Evolutionary conservation across 2,113 vertebrate species (phyloP).

Genomic region (Phrynocephalus versicolor): DNA sequence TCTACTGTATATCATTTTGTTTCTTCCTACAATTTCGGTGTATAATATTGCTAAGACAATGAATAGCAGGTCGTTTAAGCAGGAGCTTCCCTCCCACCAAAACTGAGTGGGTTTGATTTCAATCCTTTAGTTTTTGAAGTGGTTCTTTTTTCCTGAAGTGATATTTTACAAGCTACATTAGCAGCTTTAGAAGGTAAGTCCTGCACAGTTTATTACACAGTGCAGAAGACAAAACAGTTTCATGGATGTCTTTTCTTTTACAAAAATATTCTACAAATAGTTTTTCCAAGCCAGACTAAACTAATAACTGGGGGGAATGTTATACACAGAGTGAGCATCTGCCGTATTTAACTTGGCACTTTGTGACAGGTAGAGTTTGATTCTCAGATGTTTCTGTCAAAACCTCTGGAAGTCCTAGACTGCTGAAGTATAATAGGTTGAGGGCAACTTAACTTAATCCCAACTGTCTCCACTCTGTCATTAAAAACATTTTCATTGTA

Average conservation of each 20-base stretch:
- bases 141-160: constrained; percentile 9
- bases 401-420: not conserved
- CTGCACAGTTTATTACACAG: constrained; percentile 53
- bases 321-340: not conserved
- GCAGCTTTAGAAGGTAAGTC: constrained; percentile 36
- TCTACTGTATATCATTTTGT: constrained; percentile 55
- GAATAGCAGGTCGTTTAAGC: constrained; percentile 48
- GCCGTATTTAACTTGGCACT: not conserved
- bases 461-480: not conserved
- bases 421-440: fast-evolving
- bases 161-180: constrained; percentile 60
- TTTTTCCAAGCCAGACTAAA: constrained; percentile 8
- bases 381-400: not conserved
- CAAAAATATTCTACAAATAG: constrained; percentile 51
- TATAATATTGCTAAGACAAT: constrained; percentile 51
- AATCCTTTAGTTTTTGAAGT: constrained; percentile 51
- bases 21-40: constrained; percentile 40
- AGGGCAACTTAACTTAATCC: not conserved
- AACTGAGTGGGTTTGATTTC: constrained; percentile 23
- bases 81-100: constrained; percentile 21
- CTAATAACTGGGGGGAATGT: not conserved
- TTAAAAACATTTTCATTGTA: not conserved
- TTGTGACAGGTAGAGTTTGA: not conserved
- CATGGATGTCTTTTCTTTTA: constrained; percentile 54
- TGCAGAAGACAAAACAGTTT: constrained; percentile 53